phyloP scores from a whole-genome alignment of 1,140 invertebrate species.

The Anthonomus grandis region DNA sequence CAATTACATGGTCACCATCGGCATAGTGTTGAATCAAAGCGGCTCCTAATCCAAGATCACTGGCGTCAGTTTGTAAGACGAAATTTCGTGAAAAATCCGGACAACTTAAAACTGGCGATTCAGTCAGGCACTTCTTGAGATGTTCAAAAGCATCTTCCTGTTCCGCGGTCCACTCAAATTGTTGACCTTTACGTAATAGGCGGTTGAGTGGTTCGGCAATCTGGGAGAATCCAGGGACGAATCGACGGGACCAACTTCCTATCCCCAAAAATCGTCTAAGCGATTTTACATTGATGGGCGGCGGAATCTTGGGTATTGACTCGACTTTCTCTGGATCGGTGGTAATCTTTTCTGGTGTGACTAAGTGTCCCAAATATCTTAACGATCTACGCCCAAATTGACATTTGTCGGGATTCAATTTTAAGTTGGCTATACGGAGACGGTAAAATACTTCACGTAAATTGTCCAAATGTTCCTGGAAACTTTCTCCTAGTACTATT shows the following conservation, averaged over 20 bases:
- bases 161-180: not conserved
- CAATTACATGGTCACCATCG: constrained; percentile 24
- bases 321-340: constrained; percentile 35
- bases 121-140: constrained; percentile 16
- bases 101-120: constrained; percentile 19
- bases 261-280: constrained; percentile 49
- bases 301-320: constrained; percentile 36
- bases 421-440: constrained; percentile 10
- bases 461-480: constrained; percentile 6
- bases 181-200: constrained; percentile 1
- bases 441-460: constrained; percentile 9
- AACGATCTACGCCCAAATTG: constrained; percentile 29
- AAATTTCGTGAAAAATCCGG: constrained; percentile 39
- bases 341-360: not conserved
- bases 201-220: constrained; percentile 41
- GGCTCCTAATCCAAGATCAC: constrained; percentile 27
- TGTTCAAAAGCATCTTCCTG: constrained; percentile 15
- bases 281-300: constrained; percentile 23
- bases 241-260: constrained; percentile 45
- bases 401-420: constrained; percentile 10
- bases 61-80: constrained; percentile 35
- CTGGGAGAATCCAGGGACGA: constrained; percentile 50
- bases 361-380: constrained; percentile 43
- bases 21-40: constrained; percentile 26
- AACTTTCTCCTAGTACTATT: constrained; percentile 1